Evolutionary conservation across 2,113 vertebrate species (phyloP).

Genomic region (Hassar affinis): DNA sequence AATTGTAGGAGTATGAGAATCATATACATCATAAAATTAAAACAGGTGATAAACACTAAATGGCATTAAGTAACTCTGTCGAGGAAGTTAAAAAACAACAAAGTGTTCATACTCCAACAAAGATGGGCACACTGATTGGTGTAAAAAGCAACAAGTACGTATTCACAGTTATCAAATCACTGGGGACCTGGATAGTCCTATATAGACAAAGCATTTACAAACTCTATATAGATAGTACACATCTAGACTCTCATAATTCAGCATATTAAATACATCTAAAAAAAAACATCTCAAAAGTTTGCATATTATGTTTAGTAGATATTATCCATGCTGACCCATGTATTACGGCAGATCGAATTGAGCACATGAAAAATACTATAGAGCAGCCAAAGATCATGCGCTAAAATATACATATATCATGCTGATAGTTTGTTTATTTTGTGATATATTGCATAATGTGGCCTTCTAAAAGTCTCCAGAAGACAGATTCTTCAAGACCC

Average conservation of each 20-base stretch:
- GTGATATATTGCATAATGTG: no score
- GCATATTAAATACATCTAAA: not conserved
- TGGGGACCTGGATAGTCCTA: not conserved
- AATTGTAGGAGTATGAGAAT: not conserved
- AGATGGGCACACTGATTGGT: not conserved
- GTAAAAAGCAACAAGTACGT: not conserved
- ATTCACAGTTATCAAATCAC: not conserved
- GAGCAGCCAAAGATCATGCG: no score
- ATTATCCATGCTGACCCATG: not conserved
- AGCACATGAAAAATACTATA: not conserved
- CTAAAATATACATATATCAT: no score
- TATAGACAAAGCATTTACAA: no score
- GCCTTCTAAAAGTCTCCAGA: no score
- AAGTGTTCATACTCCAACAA: not conserved
- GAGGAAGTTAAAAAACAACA: not conserved
- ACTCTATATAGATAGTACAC: not conserved
- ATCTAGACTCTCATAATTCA: not conserved
- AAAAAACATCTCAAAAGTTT: not conserved
- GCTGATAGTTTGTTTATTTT: no score
- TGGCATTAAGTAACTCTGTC: not conserved
- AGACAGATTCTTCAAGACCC: no score
- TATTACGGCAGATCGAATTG: not conserved
- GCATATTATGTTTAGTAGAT: not conserved
- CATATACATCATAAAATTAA: not conserved
- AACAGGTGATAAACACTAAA: not conserved